These are phyloP conservation scores for Girardinus metallicus DNA, from an alignment of 2,797 vertebrate genomes.

Conservation along the genomic window DNA sequence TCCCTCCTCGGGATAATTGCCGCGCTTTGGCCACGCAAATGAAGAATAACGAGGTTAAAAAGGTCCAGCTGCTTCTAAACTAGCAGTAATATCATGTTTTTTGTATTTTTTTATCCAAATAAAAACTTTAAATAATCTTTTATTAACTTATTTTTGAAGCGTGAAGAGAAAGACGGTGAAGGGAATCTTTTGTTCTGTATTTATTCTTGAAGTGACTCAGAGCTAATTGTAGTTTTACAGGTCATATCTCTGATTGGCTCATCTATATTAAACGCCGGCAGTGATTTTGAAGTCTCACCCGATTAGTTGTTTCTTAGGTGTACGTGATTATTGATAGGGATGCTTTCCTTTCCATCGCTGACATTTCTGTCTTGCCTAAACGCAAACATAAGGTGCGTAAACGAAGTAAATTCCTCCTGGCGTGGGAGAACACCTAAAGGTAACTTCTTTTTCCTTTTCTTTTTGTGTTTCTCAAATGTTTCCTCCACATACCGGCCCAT, in stretches of 20 bases:
- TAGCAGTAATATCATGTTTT: background rate
- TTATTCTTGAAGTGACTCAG: too few relatives aligned
- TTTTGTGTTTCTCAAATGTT: constrained; percentile 26
- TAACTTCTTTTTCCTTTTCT: constrained; percentile 12
- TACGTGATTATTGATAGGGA: background rate
- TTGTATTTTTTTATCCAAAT: background rate
- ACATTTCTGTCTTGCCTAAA: constrained; percentile 18
- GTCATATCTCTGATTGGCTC: background rate
- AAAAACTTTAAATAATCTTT: background rate
- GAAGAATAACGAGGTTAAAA: constrained; percentile 1
- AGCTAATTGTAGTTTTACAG: background rate
- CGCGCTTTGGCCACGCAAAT: constrained; percentile 19
- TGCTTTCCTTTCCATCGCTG: background rate
- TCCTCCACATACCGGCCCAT: constrained; percentile 47
- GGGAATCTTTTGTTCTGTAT: too few relatives aligned
- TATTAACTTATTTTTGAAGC: background rate
- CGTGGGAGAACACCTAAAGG: constrained; percentile 46
- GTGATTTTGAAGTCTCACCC: background rate
- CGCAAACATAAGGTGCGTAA: constrained; percentile 11
- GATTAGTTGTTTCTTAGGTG: background rate
- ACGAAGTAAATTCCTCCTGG: background rate
- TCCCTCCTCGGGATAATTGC: constrained; percentile 6
- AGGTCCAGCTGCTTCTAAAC: constrained; percentile 2
- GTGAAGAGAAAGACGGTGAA: background rate
- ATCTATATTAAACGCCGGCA: background rate